A percentile compares a stretch with the other conserved stretches of the same genome.
Conservation (phyloP, 37 sponge, comb jelly and placozoan genomes). For the Trichoplax adhaerens region DNA sequence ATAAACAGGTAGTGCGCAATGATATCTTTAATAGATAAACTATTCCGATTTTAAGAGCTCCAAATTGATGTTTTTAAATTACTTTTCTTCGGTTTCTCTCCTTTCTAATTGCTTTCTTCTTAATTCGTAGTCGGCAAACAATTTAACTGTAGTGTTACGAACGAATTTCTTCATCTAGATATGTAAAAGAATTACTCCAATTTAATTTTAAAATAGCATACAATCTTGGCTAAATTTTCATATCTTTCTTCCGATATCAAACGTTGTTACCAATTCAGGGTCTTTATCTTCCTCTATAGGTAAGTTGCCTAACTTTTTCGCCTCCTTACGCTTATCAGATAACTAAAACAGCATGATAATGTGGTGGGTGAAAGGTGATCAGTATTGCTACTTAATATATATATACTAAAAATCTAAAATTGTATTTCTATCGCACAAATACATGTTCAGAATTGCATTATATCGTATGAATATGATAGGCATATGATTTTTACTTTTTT, state of each 20-base stretch:
- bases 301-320: slow-evolving; percentile 47
- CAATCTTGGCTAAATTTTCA: background rate
- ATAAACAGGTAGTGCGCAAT: too few relatives aligned
- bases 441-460: background rate
- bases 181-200: background rate
- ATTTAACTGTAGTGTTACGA: slow-evolving; percentile 46
- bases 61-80: background rate
- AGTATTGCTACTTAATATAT: background rate
- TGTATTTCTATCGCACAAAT: slow-evolving; percentile 6
- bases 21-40: too few relatives aligned
- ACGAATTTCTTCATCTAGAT: slow-evolving; percentile 30
- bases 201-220: slow-evolving; percentile 2
- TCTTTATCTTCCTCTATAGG: slow-evolving; percentile 60
- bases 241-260: background rate
- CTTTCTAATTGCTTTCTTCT: slow-evolving; percentile 63
- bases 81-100: slow-evolving; percentile 57
- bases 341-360: slow-evolving; percentile 23
- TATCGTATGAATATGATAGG: background rate
- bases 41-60: too few relatives aligned
- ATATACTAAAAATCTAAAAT: background rate
- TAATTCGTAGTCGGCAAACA: slow-evolving; percentile 79
- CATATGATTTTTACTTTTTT: slow-evolving; percentile 21
- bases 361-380: background rate
- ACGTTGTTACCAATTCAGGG: slow-evolving; percentile 31
- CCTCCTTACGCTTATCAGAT: slow-evolving; percentile 60